A percentile compares a stretch with the other conserved stretches of the same genome.
Evolutionary conservation across 2,113 vertebrate species (phyloP).

Genomic region (Ptilonorhynchus violaceus): DNA sequence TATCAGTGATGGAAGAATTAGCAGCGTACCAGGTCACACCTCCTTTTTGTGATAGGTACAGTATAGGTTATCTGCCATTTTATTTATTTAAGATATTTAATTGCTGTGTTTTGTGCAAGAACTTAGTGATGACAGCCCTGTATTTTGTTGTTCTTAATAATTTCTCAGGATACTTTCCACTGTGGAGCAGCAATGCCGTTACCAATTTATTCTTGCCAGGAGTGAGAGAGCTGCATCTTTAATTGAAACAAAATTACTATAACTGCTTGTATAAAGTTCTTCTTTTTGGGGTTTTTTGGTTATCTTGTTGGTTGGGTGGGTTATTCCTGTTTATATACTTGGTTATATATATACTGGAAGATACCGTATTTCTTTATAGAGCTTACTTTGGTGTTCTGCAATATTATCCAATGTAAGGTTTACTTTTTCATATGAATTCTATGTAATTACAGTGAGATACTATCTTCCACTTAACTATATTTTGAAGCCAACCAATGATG

Average conservation of each 20-base stretch:
- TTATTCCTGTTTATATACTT: background rate
- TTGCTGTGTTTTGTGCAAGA: conserved; percentile 77
- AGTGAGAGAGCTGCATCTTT: conserved; percentile 70
- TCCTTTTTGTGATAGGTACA: conserved; percentile 64
- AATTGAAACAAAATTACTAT: conserved; percentile 54
- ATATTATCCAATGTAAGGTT: background rate
- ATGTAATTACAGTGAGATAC: background rate
- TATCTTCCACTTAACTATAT: background rate
- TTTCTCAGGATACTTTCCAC: conserved; percentile 77
- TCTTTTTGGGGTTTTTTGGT: background rate
- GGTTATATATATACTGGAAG: background rate
- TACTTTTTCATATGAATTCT: background rate
- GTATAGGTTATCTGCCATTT: conserved; percentile 64
- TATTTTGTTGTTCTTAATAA: conserved; percentile 77
- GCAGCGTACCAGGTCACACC: conserved; percentile 59
- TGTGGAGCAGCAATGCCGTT: conserved; percentile 66
- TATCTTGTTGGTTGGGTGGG: background rate
- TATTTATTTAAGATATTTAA: conserved; percentile 68
- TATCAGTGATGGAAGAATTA: conserved; percentile 65
- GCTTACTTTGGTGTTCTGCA: background rate
- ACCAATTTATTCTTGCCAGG: conserved; percentile 76
- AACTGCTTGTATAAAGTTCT: conserved; percentile 68
- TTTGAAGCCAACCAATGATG: background rate
- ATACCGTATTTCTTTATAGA: background rate
- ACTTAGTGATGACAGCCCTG: conserved; percentile 72